Conservation (phyloP, 53 echinoderm and acorn worm species). For the Astropecten irregularis region DNA sequence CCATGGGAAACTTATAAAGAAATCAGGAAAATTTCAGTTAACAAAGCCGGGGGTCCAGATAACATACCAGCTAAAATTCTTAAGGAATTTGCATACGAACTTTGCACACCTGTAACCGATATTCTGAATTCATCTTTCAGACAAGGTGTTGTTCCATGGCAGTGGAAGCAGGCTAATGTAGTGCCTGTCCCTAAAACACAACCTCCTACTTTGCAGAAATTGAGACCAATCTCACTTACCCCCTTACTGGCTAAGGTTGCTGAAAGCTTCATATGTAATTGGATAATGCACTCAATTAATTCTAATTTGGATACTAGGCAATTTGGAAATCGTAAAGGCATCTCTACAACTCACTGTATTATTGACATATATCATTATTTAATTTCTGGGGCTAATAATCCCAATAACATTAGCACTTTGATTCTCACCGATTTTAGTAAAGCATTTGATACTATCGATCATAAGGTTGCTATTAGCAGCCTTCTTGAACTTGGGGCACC, state of each 20-base stretch:
- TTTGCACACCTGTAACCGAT: no score
- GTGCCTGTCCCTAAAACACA: neutral
- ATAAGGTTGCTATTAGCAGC: neutral
- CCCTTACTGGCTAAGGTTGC: neutral
- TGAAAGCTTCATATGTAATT: neutral
- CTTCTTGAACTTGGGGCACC: neutral
- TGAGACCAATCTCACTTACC: neutral
- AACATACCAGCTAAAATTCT: conserved; percentile 22
- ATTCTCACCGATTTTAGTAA: neutral
- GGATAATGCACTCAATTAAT: neutral
- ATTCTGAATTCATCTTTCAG: conserved; percentile 14
- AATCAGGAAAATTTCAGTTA: conserved; percentile 11
- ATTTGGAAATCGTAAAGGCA: neutral
- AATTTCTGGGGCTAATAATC: neutral
- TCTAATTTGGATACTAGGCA: neutral
- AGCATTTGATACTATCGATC: neutral
- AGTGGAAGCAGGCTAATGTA: neutral
- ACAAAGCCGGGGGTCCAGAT: conserved; percentile 21
- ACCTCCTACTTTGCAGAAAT: neutral
- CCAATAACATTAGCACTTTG: neutral
- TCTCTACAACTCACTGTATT: neutral
- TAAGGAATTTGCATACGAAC: no score
- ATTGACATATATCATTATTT: neutral
- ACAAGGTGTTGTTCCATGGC: neutral
- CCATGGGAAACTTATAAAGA: conserved; percentile 20